phyloP scores from a whole-genome alignment of 2,797 vertebrate genomes.

The Momotus momota region DNA sequence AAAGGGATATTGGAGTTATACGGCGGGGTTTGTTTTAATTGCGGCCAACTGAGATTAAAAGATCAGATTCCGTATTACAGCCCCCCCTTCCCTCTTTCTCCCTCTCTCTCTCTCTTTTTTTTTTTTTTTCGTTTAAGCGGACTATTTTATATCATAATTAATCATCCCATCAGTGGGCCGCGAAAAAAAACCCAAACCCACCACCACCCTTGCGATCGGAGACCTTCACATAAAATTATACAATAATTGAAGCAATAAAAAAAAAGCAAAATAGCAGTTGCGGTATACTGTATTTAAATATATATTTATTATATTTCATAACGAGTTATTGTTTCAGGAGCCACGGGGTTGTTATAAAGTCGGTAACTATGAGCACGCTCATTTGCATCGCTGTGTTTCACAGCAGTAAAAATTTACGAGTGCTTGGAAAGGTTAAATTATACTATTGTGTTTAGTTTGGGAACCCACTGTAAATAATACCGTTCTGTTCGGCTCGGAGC shows the following conservation, averaged over 20 bases:
- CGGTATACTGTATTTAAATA: constrained; percentile 82
- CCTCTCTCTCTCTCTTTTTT: not conserved
- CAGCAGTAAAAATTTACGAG: constrained; percentile 84
- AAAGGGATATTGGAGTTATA: constrained; percentile 89
- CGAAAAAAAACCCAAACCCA: not conserved
- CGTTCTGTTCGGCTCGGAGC: constrained; percentile 37
- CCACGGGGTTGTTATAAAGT: constrained; percentile 78
- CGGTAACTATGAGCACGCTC: constrained; percentile 72
- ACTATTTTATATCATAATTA: constrained; percentile 87
- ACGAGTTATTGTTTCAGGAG: constrained; percentile 83
- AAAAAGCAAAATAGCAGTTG: constrained; percentile 75
- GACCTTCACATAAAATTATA: constrained; percentile 82
- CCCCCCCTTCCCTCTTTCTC: not conserved
- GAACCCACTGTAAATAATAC: constrained; percentile 78
- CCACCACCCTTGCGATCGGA: constrained; percentile 54
- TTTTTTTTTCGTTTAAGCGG: constrained; percentile 63
- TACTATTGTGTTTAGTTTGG: constrained; percentile 83
- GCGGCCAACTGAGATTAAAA: constrained; percentile 84
- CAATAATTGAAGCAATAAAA: constrained; percentile 82
- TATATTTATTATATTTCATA: constrained; percentile 84
- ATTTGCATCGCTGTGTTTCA: constrained; percentile 76
- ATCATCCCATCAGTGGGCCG: constrained; percentile 83
- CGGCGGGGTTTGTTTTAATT: constrained; percentile 88
- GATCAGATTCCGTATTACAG: constrained; percentile 71
- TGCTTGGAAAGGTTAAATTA: constrained; percentile 84